phyloP scores from a whole-genome alignment of 2,113 vertebrate genomes.

The Fregata magnificens region DNA sequence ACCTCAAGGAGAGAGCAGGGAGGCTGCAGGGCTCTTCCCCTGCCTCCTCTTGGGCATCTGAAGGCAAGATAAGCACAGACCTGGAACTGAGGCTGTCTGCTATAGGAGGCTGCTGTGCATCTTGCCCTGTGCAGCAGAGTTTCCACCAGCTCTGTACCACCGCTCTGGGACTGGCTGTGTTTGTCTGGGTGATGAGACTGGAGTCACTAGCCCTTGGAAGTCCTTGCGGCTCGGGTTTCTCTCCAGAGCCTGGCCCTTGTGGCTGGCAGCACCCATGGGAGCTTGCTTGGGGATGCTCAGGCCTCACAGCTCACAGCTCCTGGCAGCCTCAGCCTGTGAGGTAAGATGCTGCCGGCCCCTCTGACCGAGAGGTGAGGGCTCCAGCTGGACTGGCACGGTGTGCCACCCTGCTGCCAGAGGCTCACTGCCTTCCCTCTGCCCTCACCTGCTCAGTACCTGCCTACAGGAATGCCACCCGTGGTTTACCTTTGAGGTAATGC shows the following conservation, averaged over 20 bases:
- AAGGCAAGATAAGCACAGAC: not conserved
- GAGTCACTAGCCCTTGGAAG: not conserved
- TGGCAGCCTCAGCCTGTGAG: too few species aligned
- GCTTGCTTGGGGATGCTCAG: not conserved
- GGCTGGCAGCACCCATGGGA: not conserved
- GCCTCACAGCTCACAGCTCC: not conserved
- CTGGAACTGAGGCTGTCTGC: not conserved
- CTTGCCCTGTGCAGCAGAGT: not conserved
- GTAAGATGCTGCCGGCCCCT: not conserved
- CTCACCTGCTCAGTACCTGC: not conserved
- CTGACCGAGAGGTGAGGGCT: not conserved
- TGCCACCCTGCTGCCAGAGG: not conserved
- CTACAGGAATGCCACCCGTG: fast-evolving
- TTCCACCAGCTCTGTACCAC: not conserved
- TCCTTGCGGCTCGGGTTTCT: not conserved
- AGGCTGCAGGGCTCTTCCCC: not conserved
- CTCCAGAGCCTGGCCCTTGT: not conserved
- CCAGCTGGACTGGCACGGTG: fast-evolving
- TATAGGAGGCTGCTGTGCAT: not conserved
- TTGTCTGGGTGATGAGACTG: too few species aligned
- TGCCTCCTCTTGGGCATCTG: too few species aligned
- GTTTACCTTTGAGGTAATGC: fast-evolving
- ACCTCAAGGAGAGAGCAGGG: not conserved
- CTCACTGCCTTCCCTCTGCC: not conserved
- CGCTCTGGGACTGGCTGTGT: not conserved